Evolutionary conservation across 2,113 vertebrate species (phyloP), one percentile per base, ranked within the genome.

Genomic region (Todiramphus saurophagus): DNA sequence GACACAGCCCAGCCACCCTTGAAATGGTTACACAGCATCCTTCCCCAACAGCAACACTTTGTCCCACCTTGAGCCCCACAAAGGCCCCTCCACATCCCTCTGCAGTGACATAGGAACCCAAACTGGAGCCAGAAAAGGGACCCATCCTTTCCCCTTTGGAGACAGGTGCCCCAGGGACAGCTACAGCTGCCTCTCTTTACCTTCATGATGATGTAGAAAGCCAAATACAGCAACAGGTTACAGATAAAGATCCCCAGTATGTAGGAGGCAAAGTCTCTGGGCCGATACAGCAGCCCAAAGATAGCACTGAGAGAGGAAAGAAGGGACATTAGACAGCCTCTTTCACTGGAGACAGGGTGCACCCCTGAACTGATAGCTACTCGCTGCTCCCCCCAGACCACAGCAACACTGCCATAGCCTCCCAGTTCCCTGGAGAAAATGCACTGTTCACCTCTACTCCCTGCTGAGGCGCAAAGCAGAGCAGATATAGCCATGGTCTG

Each of bases 201-300:
- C 98, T 98, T 98, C 98, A 98, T 98, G 94, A 98, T 98, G 97
- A 98, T 98, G 93, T 98, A 98, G 59, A 98, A 98, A 76, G 98
- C 98, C 96, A 98, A 91, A 56, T 98, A 98, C 20, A 98, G 97
- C 95, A 98, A 93, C 88, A 98, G 94, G 94, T 98, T 98, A 68
- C 98, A 98, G 92, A 98, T 98, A 44, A 98, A 98, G 92, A 98
- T 98, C 41, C 98, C 98, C 92, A 98, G 94, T 77, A 98, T 95
- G 87, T 98, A 98, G 68, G 98, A 98, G 19, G 98, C 98, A 0
- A 98, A 98, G 93, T 98, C 98, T 86, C 97, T 97, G 67, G 98
- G 98, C 12, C 98, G 97, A 87, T 97, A 98, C 16, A 98, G 72
- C 55, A 98, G 87, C 25, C 98, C 98, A 62, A 98, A 98, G 76